Evolutionary conservation across 2,797 vertebrate genomes (phyloP).

Genomic region (Perodicticus potto): DNA sequence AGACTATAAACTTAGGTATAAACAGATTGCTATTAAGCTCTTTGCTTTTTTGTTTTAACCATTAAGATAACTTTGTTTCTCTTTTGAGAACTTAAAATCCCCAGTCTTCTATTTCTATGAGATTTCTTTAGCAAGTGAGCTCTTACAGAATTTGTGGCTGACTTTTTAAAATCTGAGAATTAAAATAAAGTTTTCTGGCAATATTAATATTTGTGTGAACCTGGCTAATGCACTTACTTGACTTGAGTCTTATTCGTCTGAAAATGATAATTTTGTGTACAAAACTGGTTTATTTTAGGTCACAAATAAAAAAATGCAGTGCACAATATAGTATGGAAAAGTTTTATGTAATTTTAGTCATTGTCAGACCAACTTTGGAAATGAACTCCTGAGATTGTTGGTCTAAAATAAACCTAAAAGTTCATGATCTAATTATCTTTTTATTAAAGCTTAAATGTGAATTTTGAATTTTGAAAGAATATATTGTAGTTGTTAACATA

Average conservation of each 20-base stretch:
- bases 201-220: slow-evolving; percentile 32
- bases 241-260: slow-evolving; percentile 33
- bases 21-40: background rate
- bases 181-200: slow-evolving; percentile 33
- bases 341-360: slow-evolving; percentile 9
- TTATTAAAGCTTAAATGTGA: slow-evolving; percentile 14
- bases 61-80: background rate
- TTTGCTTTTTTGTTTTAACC: slow-evolving; percentile 19
- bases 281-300: slow-evolving; percentile 35
- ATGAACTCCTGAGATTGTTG: slow-evolving; percentile 36
- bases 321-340: background rate
- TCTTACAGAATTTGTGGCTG: slow-evolving; percentile 40
- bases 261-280: slow-evolving; percentile 49
- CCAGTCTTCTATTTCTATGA: background rate
- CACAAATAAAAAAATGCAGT: background rate
- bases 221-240: background rate
- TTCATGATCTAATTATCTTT: slow-evolving; percentile 40
- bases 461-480: slow-evolving; percentile 45
- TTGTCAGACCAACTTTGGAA: slow-evolving; percentile 6
- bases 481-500: background rate
- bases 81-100: slow-evolving; percentile 4
- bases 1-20: background rate
- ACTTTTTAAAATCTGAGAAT: slow-evolving; percentile 35
- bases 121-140: background rate
- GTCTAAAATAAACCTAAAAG: background rate